These are phyloP conservation scores for Agrotis exclamationis DNA, from an alignment of 2,888 invertebrate genomes.

Conservation along the genomic window DNA sequence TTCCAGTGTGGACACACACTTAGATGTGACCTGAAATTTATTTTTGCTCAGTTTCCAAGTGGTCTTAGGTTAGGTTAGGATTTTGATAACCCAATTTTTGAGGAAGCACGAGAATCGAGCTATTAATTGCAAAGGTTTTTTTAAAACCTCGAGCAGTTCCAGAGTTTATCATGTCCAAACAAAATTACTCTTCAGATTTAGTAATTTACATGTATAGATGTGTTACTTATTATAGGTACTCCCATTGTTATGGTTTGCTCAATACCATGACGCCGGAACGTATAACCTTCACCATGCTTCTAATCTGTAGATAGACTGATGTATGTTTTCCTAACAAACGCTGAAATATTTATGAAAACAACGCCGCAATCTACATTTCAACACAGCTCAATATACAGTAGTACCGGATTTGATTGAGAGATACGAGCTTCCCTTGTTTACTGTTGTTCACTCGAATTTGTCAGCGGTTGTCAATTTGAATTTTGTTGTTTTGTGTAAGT, in stretches of 20 bases:
- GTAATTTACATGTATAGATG: not conserved
- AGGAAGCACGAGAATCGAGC: too few species aligned
- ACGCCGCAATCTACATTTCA: constrained; percentile 35
- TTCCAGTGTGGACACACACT: too few species aligned
- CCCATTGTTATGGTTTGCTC: constrained; percentile 20
- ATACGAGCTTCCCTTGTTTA: constrained; percentile 39
- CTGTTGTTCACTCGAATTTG: not conserved
- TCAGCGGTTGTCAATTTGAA: constrained; percentile 16
- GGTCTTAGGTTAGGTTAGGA: too few species aligned
- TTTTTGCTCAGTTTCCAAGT: not conserved
- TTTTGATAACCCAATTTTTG: too few species aligned
- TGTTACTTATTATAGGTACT: not conserved
- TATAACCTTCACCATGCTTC: constrained; percentile 23
- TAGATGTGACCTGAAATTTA: not conserved
- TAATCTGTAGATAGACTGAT: constrained; percentile 5
- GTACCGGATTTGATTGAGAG: constrained; percentile 12
- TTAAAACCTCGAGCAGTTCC: too few species aligned
- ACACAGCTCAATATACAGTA: constrained; percentile 11
- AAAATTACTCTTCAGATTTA: too few species aligned
- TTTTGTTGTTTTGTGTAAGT: constrained; percentile 15
- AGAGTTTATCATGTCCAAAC: too few species aligned
- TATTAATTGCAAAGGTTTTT: too few species aligned
- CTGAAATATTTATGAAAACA: constrained; percentile 49
- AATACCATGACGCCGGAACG: not conserved
- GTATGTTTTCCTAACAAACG: constrained; percentile 21